Conservation (phyloP, 1,140 invertebrate genomes). For the Pectinophora gossypiella region DNA sequence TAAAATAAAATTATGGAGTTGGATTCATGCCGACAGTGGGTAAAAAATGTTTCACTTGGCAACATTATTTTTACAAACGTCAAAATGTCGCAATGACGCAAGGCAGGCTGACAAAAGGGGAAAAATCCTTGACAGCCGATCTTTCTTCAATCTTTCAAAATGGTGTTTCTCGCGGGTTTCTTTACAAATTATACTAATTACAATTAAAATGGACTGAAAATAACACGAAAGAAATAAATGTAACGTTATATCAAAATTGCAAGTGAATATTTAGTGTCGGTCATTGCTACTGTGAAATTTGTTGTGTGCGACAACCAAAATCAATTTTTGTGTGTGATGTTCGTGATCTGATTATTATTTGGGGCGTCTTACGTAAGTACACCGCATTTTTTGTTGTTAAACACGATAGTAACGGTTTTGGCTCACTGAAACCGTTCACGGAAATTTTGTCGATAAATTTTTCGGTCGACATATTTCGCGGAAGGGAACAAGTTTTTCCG, state of each 20-base stretch:
- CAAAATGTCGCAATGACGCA: conserved; percentile 4
- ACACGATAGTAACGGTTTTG: conserved; percentile 19
- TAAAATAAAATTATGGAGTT: too few species aligned
- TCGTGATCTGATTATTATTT: conserved; percentile 60
- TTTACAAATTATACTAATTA: conserved; percentile 56
- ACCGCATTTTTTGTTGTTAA: conserved; percentile 51
- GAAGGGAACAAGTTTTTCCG: neutral
- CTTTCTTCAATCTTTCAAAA: conserved; percentile 67
- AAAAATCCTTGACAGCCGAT: conserved; percentile 57
- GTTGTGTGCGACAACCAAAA: conserved; percentile 28
- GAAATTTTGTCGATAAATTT: too few species aligned
- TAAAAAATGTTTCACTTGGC: too few species aligned
- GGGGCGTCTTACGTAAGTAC: conserved; percentile 67
- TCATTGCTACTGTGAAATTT: conserved; percentile 28
- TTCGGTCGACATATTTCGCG: neutral
- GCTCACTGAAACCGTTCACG: neutral
- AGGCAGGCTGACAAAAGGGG: conserved; percentile 27
- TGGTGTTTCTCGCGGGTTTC: conserved; percentile 69
- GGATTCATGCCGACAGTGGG: too few species aligned
- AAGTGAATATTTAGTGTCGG: conserved; percentile 23
- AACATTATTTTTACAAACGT: neutral
- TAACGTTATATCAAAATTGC: conserved; percentile 33
- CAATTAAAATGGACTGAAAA: conserved; percentile 49
- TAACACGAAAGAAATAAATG: conserved; percentile 28
- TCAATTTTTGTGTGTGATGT: conserved; percentile 55